phyloP scores from a whole-genome alignment of 2,113 vertebrate genomes.

The Tinamus guttatus region DNA sequence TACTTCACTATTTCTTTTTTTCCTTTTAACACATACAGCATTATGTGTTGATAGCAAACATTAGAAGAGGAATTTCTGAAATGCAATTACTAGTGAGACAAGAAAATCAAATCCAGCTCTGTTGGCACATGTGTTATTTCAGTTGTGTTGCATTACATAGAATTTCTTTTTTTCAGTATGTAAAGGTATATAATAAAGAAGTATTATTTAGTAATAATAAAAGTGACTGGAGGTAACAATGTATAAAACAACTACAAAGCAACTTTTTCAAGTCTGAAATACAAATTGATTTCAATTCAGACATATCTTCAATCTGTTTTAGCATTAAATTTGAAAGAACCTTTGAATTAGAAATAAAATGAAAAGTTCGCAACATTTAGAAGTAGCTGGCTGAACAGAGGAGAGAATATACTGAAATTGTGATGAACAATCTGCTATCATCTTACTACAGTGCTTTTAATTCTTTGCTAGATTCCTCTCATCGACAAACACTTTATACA shows the following conservation, averaged over 20 bases:
- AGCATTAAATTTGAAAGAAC: conserved; percentile 76
- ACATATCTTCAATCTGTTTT: conserved; percentile 50
- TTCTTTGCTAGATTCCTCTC: conserved; percentile 42
- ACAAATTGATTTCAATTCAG: conserved; percentile 43
- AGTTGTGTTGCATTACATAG: not conserved
- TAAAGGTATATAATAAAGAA: not conserved
- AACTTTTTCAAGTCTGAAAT: conserved; percentile 38
- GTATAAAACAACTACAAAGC: conserved; percentile 42
- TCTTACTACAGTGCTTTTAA: conserved; percentile 38
- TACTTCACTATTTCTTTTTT: not conserved
- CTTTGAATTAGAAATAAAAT: conserved; percentile 78
- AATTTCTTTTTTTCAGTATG: not conserved
- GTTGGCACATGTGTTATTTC: not conserved
- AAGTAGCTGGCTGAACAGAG: conserved; percentile 49
- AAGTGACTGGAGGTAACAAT: not conserved
- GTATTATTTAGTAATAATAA: conserved; percentile 48
- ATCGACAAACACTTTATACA: conserved; percentile 41
- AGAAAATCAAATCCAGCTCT: conserved; percentile 19
- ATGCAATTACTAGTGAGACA: not conserved
- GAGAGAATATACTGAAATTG: conserved; percentile 71
- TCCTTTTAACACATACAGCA: not conserved
- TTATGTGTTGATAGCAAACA: too few species aligned
- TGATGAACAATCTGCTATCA: conserved; percentile 74
- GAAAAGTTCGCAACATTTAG: conserved; percentile 68
- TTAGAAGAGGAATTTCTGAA: not conserved